Conservation (phyloP, 1,140 invertebrate species). For the Oryzaephilus surinamensis region DNA sequence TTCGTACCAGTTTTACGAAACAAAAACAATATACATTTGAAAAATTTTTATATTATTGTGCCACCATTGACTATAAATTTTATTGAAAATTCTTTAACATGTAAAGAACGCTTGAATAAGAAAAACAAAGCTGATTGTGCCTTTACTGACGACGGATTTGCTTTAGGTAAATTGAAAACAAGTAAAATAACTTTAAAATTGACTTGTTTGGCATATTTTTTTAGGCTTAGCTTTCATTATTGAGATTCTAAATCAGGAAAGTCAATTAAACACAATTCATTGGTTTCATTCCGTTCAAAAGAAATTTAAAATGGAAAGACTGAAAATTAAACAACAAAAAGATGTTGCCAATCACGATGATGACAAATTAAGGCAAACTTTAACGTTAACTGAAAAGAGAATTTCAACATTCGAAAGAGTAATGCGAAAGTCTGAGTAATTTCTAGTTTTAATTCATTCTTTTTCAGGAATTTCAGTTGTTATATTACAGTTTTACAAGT, state of each 20-base stretch:
- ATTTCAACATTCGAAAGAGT: constrained; percentile 66
- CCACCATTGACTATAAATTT: constrained; percentile 92
- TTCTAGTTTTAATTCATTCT: constrained; percentile 15
- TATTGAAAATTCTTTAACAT: constrained; percentile 83
- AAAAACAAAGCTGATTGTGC: constrained; percentile 76
- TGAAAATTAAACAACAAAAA: constrained; percentile 44
- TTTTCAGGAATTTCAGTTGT: constrained; percentile 74
- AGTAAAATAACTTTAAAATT: background rate
- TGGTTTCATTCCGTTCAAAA: constrained; percentile 88
- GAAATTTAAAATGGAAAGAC: constrained; percentile 56
- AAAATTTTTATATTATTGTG: constrained; percentile 89
- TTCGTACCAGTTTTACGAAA: constrained; percentile 84
- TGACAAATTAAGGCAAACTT: constrained; percentile 85
- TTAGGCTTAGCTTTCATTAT: constrained; percentile 54
- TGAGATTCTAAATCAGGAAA: constrained; percentile 56
- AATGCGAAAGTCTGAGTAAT: constrained; percentile 15
- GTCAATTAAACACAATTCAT: constrained; percentile 85
- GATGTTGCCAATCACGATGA: constrained; percentile 44
- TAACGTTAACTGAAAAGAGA: constrained; percentile 82
- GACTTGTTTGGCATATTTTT: constrained; percentile 11
- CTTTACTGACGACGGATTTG: constrained; percentile 97
- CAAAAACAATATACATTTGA: constrained; percentile 79
- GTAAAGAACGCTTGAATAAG: constrained; percentile 85
- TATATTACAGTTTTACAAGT: constrained; percentile 87
- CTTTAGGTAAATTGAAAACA: constrained; percentile 61